A percentile compares a stretch with the other conserved stretches of the same genome.
Conservation (phyloP, 2,113 vertebrate species). For the Neodon shergylaensis region DNA sequence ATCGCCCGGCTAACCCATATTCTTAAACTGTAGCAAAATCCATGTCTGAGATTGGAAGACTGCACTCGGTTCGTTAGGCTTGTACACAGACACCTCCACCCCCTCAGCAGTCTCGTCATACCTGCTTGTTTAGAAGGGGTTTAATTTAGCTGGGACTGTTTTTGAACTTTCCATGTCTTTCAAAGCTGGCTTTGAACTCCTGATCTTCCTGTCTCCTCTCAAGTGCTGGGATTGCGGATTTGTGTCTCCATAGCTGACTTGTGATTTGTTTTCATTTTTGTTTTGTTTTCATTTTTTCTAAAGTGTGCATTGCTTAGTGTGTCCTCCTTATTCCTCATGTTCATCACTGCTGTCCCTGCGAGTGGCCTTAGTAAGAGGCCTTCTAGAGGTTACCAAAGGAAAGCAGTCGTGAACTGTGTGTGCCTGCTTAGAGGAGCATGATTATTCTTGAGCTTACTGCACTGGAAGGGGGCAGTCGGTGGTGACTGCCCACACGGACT, state of each 20-base stretch:
- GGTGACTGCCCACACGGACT: conserved; percentile 93
- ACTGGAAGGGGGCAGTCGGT: conserved; percentile 93
- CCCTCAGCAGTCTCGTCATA: not conserved
- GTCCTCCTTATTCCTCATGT: not conserved
- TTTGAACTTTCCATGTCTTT: not conserved
- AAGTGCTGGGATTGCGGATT: not conserved
- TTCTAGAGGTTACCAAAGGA: conserved; percentile 97
- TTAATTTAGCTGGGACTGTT: not conserved
- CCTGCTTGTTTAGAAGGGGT: not conserved
- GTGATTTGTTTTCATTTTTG: not conserved
- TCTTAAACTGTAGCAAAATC: not conserved
- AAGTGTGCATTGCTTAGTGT: not conserved
- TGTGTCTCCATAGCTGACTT: not conserved
- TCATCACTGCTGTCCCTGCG: not conserved
- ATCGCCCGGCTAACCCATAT: not conserved
- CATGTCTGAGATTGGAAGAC: not conserved
- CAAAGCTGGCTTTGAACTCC: not conserved
- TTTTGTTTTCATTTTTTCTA: not conserved
- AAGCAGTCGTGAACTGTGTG: conserved; percentile 96
- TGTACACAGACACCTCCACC: not conserved
- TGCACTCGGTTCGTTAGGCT: not conserved
- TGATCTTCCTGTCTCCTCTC: not conserved
- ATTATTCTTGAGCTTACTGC: conserved; percentile 91
- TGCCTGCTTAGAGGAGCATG: conserved; percentile 94
- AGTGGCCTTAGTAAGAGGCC: conserved; percentile 82